phyloP scores from a whole-genome alignment of 2,113 vertebrate species.

The Grammatotria lemairii region DNA sequence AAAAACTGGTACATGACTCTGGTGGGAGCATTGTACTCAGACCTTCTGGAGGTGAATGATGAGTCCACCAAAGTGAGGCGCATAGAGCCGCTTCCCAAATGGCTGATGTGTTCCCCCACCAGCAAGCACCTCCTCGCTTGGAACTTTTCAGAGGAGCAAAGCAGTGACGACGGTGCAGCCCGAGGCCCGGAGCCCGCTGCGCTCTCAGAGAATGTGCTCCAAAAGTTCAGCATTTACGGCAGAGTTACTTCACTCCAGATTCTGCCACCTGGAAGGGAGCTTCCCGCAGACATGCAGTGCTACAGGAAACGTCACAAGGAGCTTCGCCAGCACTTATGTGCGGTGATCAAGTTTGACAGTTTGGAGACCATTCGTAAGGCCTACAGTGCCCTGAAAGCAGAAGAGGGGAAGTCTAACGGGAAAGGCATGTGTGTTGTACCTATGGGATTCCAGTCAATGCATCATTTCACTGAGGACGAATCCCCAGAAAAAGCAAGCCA shows the following conservation, averaged over 20 bases:
- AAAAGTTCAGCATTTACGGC: constrained; percentile 59
- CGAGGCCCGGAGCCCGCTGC: background rate
- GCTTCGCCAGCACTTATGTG: constrained; percentile 68
- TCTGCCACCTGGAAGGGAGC: constrained; percentile 71
- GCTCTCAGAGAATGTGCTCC: constrained; percentile 53
- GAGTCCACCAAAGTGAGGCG: constrained; percentile 76
- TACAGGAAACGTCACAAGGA: constrained; percentile 56
- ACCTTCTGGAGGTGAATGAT: constrained; percentile 73
- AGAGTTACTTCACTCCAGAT: constrained; percentile 64
- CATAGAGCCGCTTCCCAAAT: constrained; percentile 57
- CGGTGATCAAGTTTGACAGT: constrained; percentile 73
- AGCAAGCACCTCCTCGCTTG: constrained; percentile 75
- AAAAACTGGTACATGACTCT: constrained; percentile 73
- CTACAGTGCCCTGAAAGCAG: constrained; percentile 47
- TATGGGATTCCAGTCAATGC: constrained; percentile 51
- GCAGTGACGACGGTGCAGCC: background rate
- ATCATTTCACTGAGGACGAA: background rate
- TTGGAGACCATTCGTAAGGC: constrained; percentile 65
- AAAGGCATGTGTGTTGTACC: constrained; percentile 48
- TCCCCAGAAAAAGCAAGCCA: background rate
- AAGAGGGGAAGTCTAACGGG: background rate
- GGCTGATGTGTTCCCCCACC: constrained; percentile 68
- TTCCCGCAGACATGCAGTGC: constrained; percentile 66
- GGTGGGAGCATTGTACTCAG: constrained; percentile 62
- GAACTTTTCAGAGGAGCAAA: constrained; percentile 50